A percentile compares a stretch with the other conserved stretches of the same genome.
Conservation (phyloP, 2,888 invertebrate genomes). For the Drosophila vallismaia region DNA sequence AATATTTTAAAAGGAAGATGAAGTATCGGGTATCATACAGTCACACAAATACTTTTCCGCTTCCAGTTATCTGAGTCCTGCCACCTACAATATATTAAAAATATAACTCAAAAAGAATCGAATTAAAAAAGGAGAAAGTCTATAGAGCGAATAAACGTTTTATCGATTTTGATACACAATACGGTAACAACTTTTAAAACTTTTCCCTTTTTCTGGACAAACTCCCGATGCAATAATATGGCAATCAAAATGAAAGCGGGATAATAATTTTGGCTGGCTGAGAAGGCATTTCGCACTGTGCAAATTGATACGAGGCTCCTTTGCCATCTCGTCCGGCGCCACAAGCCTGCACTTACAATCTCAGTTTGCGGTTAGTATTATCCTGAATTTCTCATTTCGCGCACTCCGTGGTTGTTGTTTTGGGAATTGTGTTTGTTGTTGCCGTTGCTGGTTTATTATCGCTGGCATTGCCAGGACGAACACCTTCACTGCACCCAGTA, state of each 20-base stretch:
- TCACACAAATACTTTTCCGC: too few relatives aligned
- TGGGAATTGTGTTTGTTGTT: constrained; percentile 46
- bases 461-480: constrained; percentile 69
- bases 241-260: not conserved
- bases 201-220: too few relatives aligned
- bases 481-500: constrained; percentile 41
- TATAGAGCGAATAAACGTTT: too few relatives aligned
- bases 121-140: too few relatives aligned
- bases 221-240: not conserved
- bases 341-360: constrained; percentile 61
- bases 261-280: constrained; percentile 1
- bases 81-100: too few relatives aligned
- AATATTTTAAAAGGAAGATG: too few relatives aligned
- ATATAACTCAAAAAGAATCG: too few relatives aligned
- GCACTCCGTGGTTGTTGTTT: constrained; percentile 57
- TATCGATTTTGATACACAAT: too few relatives aligned
- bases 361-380: constrained; percentile 81
- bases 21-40: too few relatives aligned
- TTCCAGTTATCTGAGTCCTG: too few relatives aligned
- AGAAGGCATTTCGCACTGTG: constrained; percentile 20
- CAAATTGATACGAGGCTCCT: constrained; percentile 39
- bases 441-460: constrained; percentile 71
- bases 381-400: constrained; percentile 78
- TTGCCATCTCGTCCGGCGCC: constrained; percentile 20
- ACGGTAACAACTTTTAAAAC: too few relatives aligned